These are phyloP conservation scores for Chaetogeoica ovagalla DNA, from an alignment of 2,888 invertebrate species.

Conservation along the genomic window DNA sequence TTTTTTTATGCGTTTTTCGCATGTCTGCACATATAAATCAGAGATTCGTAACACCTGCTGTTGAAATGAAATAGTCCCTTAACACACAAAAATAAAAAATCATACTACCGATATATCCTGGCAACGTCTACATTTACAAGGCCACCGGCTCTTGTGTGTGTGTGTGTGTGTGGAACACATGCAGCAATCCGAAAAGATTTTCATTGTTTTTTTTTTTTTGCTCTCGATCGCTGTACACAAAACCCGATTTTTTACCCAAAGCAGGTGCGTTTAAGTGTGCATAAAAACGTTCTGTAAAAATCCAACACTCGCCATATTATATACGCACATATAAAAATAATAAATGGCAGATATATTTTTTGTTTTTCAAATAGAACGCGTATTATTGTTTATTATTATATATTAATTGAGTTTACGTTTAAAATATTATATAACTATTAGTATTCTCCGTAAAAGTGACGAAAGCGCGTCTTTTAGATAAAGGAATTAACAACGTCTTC, in stretches of 20 bases:
- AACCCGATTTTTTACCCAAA: conserved; percentile 4
- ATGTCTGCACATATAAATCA: conserved; percentile 53
- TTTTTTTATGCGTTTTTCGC: conserved; percentile 51
- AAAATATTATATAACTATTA: too few relatives aligned
- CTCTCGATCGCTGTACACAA: conserved; percentile 8
- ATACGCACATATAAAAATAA: too few relatives aligned
- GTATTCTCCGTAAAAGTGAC: too few relatives aligned
- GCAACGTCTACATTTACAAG: conserved; percentile 52
- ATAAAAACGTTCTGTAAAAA: conserved; percentile 19
- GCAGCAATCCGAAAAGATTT: conserved; percentile 16
- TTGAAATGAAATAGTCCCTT: conserved; percentile 47
- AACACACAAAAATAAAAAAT: conserved; percentile 33
- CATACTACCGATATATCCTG: conserved; percentile 48
- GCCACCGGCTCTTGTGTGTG: conserved; percentile 7
- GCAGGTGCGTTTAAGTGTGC: conserved; percentile 44
- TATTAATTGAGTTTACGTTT: too few relatives aligned
- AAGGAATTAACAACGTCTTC: too few relatives aligned
- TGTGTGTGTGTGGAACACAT: neutral
- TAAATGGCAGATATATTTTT: neutral
- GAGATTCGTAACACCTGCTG: conserved; percentile 53
- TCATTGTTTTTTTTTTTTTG: conserved; percentile 40
- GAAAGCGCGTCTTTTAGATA: too few relatives aligned
- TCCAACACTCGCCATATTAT: neutral
- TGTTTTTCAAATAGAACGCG: neutral
- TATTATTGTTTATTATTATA: neutral